Evolutionary conservation across 2,113 vertebrate genomes (phyloP).

Genomic region (Chelonoidis abingdonii): DNA sequence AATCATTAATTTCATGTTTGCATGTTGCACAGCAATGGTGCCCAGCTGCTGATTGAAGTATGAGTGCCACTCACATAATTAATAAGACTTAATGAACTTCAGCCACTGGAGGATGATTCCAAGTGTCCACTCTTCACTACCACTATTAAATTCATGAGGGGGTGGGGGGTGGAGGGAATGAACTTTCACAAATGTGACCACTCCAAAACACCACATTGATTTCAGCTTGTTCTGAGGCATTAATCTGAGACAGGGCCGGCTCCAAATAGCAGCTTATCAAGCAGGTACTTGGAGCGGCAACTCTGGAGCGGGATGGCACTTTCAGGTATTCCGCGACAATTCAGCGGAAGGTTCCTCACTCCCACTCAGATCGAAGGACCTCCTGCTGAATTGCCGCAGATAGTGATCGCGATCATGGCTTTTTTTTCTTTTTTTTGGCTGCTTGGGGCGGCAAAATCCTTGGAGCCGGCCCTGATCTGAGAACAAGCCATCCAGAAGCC

Average conservation of each 20-base stretch:
- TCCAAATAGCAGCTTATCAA: too few species aligned
- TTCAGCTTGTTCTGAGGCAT: too few species aligned
- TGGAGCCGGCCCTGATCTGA: not conserved
- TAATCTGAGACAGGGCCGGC: not conserved
- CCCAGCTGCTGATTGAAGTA: not conserved
- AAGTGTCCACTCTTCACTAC: not conserved
- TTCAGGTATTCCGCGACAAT: too few species aligned
- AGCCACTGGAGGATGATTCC: not conserved
- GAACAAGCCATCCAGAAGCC: not conserved
- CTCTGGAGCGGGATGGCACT: too few species aligned
- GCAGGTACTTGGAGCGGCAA: too few species aligned
- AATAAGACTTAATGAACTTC: not conserved
- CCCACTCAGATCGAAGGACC: too few species aligned
- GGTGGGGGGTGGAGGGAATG: not conserved
- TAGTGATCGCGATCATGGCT: too few species aligned
- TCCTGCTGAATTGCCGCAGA: too few species aligned
- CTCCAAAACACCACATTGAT: not conserved
- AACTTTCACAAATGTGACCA: not conserved
- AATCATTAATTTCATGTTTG: not conserved
- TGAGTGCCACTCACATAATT: not conserved
- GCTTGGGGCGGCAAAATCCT: too few species aligned
- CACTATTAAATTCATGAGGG: not conserved
- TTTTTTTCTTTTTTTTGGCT: too few species aligned
- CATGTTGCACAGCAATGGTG: not conserved
- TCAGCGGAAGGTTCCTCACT: too few species aligned